These are phyloP conservation scores for Thinocorus orbignyianus DNA, from an alignment of 2,113 vertebrate species.

Conservation along the genomic window DNA sequence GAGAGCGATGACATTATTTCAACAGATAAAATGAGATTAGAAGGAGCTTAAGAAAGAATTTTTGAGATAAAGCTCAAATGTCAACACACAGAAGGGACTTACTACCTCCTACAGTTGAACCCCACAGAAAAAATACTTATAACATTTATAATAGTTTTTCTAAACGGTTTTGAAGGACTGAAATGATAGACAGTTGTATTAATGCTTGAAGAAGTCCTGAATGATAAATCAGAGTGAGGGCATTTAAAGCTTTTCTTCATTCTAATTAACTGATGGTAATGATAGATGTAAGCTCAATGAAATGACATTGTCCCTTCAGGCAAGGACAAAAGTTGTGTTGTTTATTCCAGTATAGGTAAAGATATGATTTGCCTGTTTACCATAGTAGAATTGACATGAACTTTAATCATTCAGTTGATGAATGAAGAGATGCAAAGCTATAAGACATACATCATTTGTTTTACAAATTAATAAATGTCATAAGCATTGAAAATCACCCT, in stretches of 20 bases:
- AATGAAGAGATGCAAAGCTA: conserved; percentile 55
- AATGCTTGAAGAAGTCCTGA: conserved; percentile 52
- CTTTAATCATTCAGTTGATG: conserved; percentile 59
- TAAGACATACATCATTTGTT: conserved; percentile 58
- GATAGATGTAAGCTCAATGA: conserved; percentile 62
- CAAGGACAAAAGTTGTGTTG: conserved; percentile 71
- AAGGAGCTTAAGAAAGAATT: background rate
- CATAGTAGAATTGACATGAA: conserved; percentile 43
- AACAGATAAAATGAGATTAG: background rate
- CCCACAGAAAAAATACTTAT: background rate
- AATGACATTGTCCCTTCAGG: conserved; percentile 60
- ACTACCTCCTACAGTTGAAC: background rate
- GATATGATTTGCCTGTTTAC: conserved; percentile 60
- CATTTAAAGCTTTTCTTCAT: conserved; percentile 51
- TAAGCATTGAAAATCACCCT: conserved; percentile 38
- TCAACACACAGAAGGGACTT: background rate
- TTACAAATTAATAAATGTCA: conserved; percentile 59
- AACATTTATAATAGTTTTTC: background rate
- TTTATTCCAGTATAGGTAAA: conserved; percentile 64
- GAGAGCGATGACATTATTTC: conserved; percentile 8
- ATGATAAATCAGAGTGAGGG: conserved; percentile 38
- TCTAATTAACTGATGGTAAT: conserved; percentile 64
- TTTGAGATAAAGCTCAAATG: conserved; percentile 49
- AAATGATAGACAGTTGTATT: conserved; percentile 23
- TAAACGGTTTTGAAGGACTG: background rate